Conservation (phyloP, 2,113 vertebrate species). For the Meles meles region DNA sequence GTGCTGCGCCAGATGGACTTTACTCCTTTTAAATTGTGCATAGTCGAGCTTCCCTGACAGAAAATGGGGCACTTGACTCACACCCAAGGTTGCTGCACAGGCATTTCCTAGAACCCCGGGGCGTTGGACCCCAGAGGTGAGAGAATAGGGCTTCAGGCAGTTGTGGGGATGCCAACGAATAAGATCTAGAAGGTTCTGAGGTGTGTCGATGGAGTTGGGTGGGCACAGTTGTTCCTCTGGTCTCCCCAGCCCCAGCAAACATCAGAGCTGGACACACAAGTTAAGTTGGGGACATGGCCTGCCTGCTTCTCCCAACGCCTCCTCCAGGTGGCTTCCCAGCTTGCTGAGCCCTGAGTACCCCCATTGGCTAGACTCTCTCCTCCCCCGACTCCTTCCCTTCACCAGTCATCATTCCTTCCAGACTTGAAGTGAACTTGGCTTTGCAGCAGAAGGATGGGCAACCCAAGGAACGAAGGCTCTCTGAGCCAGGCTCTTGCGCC, state of each 20-base stretch:
- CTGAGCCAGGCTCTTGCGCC: not conserved
- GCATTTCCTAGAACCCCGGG: slow-evolving; percentile 28
- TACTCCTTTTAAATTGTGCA: not conserved
- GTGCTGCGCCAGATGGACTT: not conserved
- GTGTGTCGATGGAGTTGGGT: not conserved
- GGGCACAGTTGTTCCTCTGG: not conserved
- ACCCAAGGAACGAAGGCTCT: not conserved
- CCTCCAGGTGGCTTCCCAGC: not conserved
- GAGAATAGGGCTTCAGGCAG: not conserved
- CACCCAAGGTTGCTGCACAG: not conserved
- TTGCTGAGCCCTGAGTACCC: not conserved
- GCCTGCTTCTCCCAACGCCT: not conserved
- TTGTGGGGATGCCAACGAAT: not conserved
- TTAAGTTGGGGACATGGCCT: not conserved
- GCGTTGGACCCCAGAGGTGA: not conserved
- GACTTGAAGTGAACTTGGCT: not conserved
- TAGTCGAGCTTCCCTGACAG: not conserved
- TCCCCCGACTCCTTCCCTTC: not conserved
- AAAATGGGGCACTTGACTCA: slow-evolving; percentile 17
- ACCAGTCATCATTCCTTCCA: not conserved
- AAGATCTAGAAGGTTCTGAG: not conserved
- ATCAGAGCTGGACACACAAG: not conserved
- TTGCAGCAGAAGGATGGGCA: not conserved
- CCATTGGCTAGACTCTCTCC: not conserved
- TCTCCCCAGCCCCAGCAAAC: not conserved